These are phyloP conservation scores for Microtus richardsoni DNA, from an alignment of 2,113 vertebrate genomes.

Conservation along the genomic window DNA sequence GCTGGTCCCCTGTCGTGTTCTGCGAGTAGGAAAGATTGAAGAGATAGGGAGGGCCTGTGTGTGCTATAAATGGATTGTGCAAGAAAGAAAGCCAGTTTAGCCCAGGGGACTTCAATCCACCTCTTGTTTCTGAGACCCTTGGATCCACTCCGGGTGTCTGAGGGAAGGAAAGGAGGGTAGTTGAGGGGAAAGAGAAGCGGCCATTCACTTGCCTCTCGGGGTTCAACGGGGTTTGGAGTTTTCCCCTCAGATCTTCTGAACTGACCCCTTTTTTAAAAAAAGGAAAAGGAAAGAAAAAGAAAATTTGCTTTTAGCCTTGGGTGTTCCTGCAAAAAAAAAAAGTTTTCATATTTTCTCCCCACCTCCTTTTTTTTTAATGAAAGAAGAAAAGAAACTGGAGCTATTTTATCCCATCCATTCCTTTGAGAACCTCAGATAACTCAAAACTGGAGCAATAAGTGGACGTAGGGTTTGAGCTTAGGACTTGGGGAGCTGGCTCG, in stretches of 20 bases:
- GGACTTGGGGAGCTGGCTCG: neutral
- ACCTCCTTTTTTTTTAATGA: neutral
- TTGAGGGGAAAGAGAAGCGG: neutral
- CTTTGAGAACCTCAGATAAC: slow-evolving; percentile 8
- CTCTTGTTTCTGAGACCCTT: neutral
- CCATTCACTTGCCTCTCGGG: neutral
- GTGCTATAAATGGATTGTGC: neutral
- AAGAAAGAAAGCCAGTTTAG: neutral
- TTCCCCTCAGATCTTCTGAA: slow-evolving; percentile 12
- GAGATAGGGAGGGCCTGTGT: neutral
- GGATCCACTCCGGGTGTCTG: neutral
- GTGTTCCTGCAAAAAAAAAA: neutral
- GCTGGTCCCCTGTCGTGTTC: slow-evolving; percentile 4
- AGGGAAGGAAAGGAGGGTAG: neutral
- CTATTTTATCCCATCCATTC: slow-evolving; percentile 9
- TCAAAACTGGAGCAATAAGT: slow-evolving; percentile 50
- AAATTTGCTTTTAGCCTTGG: neutral
- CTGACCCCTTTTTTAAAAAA: neutral
- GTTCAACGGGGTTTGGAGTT: neutral
- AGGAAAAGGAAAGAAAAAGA: too few relatives aligned
- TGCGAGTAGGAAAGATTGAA: neutral
- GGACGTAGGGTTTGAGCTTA: neutral
- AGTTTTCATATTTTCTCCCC: neutral
- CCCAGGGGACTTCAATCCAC: neutral
- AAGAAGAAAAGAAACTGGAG: slow-evolving; percentile 26